Conservation (phyloP, 2,113 vertebrate genomes). For the Colistium nudipinnis region DNA sequence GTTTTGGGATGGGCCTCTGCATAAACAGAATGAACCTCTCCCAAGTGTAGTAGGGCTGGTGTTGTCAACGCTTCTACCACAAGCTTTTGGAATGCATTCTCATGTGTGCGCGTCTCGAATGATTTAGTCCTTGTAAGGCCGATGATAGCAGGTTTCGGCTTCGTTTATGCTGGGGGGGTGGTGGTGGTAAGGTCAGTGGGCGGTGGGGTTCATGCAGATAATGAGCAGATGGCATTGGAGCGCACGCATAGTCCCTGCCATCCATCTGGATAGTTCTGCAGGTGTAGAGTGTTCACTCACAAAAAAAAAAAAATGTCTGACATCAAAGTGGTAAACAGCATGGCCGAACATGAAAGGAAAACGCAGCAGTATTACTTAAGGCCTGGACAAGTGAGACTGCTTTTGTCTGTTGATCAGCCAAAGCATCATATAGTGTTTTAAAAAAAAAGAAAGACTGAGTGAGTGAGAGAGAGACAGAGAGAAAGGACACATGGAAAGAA, state of each 20-base stretch:
- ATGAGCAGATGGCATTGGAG: conserved; percentile 77
- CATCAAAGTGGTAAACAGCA: conserved; percentile 74
- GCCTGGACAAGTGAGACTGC: conserved; percentile 63
- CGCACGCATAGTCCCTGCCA: conserved; percentile 47
- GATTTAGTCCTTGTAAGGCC: conserved; percentile 30
- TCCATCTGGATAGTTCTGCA: conserved; percentile 77
- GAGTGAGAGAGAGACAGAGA: conserved; percentile 8
- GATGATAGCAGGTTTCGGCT: conserved; percentile 17
- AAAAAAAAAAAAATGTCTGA: conserved; percentile 34
- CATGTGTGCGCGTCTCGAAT: conserved; percentile 5
- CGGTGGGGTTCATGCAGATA: conserved; percentile 40
- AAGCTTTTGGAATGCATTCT: conserved; percentile 1
- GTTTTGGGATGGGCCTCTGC: not conserved
- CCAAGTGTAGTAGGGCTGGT: conserved; percentile 1
- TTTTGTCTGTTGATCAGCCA: conserved; percentile 70
- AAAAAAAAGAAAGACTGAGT: too few species aligned
- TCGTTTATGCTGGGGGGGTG: conserved; percentile 24
- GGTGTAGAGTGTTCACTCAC: conserved; percentile 55
- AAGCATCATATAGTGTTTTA: conserved; percentile 29
- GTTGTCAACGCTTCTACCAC: not conserved
- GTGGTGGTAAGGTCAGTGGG: not conserved
- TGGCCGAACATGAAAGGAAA: conserved; percentile 67
- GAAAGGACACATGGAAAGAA: not conserved
- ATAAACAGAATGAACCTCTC: not conserved
- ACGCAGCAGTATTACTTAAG: conserved; percentile 59